phyloP scores from a whole-genome alignment of 2,888 invertebrate species.

The Leucozona laternaria region DNA sequence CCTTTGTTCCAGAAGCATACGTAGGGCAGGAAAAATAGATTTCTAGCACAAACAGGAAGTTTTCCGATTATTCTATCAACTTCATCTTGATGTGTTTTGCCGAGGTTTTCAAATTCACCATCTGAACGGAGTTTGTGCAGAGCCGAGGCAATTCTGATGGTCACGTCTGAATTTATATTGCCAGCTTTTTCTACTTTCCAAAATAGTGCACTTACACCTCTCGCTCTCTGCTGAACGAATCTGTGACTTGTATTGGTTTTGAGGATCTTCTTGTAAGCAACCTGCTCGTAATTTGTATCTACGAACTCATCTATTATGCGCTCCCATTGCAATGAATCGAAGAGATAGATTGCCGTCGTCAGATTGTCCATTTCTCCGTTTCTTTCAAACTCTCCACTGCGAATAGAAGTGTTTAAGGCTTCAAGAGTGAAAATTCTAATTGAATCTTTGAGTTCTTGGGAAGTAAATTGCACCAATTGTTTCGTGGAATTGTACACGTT shows the following conservation, averaged over 20 bases:
- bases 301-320: constrained; percentile 21
- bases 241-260: not conserved
- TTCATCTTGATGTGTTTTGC: not conserved
- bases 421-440: not conserved
- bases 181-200: not conserved
- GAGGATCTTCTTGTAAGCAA: constrained; percentile 6
- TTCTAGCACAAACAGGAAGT: constrained; percentile 20
- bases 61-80: not conserved
- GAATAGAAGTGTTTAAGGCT: not conserved
- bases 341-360: not conserved
- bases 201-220: not conserved
- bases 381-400: not conserved
- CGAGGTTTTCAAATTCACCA: not conserved
- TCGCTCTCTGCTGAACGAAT: not conserved
- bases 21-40: constrained; percentile 16
- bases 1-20: constrained; percentile 38
- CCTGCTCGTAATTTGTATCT: not conserved
- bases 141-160: not conserved
- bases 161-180: not conserved
- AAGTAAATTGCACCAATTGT: not conserved
- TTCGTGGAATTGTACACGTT: not conserved
- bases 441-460: not conserved
- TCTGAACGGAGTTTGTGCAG: not conserved
- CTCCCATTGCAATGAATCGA: not conserved
- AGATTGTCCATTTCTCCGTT: constrained; percentile 8